A percentile compares a stretch with the other conserved stretches of the same genome.
Conservation (phyloP, 2,113 vertebrate genomes). For the Psilopsiagon aurifrons region DNA sequence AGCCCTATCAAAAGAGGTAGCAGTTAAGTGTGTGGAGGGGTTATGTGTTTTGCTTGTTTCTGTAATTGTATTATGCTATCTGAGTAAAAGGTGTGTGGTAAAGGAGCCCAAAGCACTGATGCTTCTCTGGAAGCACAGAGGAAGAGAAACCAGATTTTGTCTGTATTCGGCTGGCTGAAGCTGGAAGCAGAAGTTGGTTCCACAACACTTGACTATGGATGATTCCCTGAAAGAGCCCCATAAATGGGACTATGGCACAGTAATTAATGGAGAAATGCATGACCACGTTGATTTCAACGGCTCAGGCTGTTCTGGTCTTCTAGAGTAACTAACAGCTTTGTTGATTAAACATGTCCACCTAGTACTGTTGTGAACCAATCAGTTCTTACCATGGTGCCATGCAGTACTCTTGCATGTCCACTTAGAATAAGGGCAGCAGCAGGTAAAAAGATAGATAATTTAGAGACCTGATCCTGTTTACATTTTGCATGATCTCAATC, state of each 20-base stretch:
- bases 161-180: background rate
- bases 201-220: background rate
- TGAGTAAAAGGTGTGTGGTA: background rate
- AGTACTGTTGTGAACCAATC: background rate
- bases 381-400: accelerated
- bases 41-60: background rate
- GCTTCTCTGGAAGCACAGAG: background rate
- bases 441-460: background rate
- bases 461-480: background rate
- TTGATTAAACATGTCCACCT: accelerated
- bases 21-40: background rate
- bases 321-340: background rate
- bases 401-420: background rate
- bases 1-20: background rate
- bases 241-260: background rate
- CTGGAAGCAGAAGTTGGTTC: background rate
- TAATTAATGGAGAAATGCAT: background rate
- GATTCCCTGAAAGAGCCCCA: background rate
- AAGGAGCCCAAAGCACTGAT: background rate
- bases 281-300: background rate
- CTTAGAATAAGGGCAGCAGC: background rate
- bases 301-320: background rate
- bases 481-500: background rate
- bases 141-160: background rate
- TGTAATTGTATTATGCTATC: background rate